Base-by-base conservation (phyloP, 2,797 vertebrate species). In the Amphiprion clarkii region DNA sequence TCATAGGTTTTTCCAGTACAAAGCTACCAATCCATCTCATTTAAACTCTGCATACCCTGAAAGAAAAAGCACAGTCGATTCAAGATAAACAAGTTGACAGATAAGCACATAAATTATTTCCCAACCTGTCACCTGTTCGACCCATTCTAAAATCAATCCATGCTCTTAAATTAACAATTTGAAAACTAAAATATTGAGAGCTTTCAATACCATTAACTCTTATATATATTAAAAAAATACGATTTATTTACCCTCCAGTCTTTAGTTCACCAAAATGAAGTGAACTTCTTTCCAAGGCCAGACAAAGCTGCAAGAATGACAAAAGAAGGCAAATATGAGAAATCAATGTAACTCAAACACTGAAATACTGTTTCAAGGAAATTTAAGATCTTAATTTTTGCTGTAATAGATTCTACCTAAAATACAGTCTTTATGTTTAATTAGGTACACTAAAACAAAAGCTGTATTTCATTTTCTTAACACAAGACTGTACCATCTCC, bases 251-350 rank as follows among this genome's bases (percentile, higher is more conserved):
- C 98, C 95, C 88, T 89, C 84, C 80, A 80, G 85, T 83, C 66
- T 78, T 93, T 87, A 82, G 92, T 94, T 99, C 96, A 99, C 97
- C 97, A 99, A 88, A 99, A 97, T 9, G 98, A 99, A 90, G 98
- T 99, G 95, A 99, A 99, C 95, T 99, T 99, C 95, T 99, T 99
- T 86, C 98, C 98, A 23, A 99, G 96, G 89, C 97, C 97, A 83
- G 98, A 97, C 88, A 99, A 96, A 84, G 97, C 98, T 99, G 87
- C 29, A 27, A 78, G 61, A 93, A 90, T 56, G 17, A 88, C 31
- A 85, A 69, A 70, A 69, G n/a, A 81, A 72, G 16, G 11, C 29
- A 74, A 62, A 76, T 39, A 42, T 80, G 16, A 74, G 51, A 48
- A 67, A 73, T 71, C 17, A 66, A 46, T 12, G 11, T 7, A 8